phyloP scores from a whole-genome alignment of 2,113 vertebrate genomes.

The Xyrauchen texanus region DNA sequence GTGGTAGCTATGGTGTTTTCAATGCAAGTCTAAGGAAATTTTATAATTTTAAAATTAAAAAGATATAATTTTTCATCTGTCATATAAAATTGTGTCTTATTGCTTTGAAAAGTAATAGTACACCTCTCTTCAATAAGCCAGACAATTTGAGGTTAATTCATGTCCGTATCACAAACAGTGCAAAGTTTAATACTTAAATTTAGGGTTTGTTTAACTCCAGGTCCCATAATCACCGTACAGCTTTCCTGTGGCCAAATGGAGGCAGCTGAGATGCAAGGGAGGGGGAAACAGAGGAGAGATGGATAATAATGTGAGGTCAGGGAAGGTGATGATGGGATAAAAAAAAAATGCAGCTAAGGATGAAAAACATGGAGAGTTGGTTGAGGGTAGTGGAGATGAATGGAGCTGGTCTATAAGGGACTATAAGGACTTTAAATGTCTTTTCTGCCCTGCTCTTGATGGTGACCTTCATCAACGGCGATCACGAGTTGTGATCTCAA shows the following conservation, averaged over 20 bases:
- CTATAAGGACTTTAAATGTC: conserved; percentile 18
- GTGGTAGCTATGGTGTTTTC: no score
- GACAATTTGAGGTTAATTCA: no score
- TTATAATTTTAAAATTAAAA: no score
- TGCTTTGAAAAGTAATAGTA: no score
- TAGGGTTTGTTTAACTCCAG: background rate
- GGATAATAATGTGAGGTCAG: conserved; percentile 57
- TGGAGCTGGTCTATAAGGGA: conserved; percentile 15
- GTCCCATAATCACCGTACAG: conserved; percentile 1
- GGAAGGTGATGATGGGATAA: conserved; percentile 32
- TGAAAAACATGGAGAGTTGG: conserved; percentile 27
- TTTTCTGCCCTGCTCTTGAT: conserved; percentile 53
- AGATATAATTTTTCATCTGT: no score
- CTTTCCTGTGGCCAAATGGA: conserved; percentile 24
- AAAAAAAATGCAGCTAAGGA: conserved; percentile 27
- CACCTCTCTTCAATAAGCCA: no score
- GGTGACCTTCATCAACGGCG: conserved; percentile 72
- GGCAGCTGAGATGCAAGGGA: conserved; percentile 46
- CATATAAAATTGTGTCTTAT: no score
- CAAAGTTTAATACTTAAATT: background rate
- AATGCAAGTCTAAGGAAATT: no score
- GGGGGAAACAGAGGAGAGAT: conserved; percentile 47
- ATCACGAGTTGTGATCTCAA: conserved; percentile 67
- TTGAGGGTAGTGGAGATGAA: conserved; percentile 7
- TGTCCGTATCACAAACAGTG: no score